These are phyloP conservation scores for Leptinotarsa defecta DNA, from an alignment of 1,140 invertebrate species.

Conservation along the genomic window DNA sequence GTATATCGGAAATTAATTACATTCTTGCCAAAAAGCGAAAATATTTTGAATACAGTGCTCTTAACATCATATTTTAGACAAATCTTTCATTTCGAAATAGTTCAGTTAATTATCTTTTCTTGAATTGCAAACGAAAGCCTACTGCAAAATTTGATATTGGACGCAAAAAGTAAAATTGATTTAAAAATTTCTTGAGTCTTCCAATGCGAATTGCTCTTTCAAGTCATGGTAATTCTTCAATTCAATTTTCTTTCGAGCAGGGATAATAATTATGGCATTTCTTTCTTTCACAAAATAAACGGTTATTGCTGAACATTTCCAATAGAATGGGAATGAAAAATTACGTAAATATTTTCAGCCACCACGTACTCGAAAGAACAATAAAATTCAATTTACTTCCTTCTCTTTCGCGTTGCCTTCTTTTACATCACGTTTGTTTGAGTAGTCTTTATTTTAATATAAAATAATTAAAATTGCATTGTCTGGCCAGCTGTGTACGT, in stretches of 20 bases:
- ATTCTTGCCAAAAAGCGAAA: too few relatives aligned
- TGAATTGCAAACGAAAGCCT: too few relatives aligned
- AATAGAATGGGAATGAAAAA: constrained; percentile 13
- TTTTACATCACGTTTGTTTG: constrained; percentile 20
- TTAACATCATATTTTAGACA: too few relatives aligned
- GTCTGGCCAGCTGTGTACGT: constrained; percentile 24
- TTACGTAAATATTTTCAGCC: constrained; percentile 3
- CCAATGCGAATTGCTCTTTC: too few relatives aligned
- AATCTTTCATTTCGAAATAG: too few relatives aligned
- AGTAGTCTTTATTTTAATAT: constrained; percentile 27
- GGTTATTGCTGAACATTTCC: constrained; percentile 11
- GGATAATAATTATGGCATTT: neutral
- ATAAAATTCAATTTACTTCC: constrained; percentile 26
- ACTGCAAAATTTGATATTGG: too few relatives aligned
- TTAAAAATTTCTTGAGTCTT: too few relatives aligned
- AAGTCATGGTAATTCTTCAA: neutral
- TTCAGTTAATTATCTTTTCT: too few relatives aligned
- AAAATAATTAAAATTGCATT: constrained; percentile 29
- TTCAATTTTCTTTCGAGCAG: neutral
- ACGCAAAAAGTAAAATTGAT: too few relatives aligned
- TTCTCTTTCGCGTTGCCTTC: constrained; percentile 16
- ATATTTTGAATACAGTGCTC: too few relatives aligned
- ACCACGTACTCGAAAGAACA: constrained; percentile 19
- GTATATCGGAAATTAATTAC: too few relatives aligned
- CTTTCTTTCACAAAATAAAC: neutral